Conservation (phyloP, 2,113 vertebrate genomes). For the Genyomyrus donnyi region DNA sequence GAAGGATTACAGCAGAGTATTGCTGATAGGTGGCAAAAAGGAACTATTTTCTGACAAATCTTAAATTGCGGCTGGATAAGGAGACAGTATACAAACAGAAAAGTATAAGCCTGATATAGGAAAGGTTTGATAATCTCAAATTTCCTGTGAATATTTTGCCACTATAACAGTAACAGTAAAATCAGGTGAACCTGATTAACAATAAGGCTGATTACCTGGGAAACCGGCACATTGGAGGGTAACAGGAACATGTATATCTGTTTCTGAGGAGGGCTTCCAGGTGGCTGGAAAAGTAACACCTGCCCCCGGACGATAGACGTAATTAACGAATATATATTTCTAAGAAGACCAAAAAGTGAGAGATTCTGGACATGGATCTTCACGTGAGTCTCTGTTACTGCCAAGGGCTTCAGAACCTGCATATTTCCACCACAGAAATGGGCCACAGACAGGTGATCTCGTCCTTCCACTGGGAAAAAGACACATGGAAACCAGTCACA, state of each 20-base stretch:
- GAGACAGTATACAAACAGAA: too few relatives aligned
- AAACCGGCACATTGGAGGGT: neutral
- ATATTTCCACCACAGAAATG: neutral
- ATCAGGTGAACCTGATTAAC: neutral
- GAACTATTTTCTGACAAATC: too few relatives aligned
- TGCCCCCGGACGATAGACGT: neutral
- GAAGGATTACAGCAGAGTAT: neutral
- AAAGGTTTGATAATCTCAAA: too few relatives aligned
- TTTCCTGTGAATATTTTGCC: too few relatives aligned
- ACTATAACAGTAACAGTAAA: neutral
- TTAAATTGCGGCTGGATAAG: too few relatives aligned
- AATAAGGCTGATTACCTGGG: neutral
- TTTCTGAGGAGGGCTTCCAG: neutral
- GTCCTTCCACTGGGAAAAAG: neutral
- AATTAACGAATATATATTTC: neutral
- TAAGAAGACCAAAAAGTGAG: neutral
- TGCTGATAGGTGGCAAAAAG: too few relatives aligned
- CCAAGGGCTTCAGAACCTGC: neutral
- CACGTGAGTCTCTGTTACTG: neutral
- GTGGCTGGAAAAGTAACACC: neutral
- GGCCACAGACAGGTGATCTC: neutral
- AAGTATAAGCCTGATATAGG: too few relatives aligned
- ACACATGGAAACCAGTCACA: neutral
- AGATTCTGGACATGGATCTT: neutral
- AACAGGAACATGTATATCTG: neutral